These are phyloP conservation scores for Eutrigla gurnardus DNA, from an alignment of 2,797 vertebrate genomes.

Conservation along the genomic window DNA sequence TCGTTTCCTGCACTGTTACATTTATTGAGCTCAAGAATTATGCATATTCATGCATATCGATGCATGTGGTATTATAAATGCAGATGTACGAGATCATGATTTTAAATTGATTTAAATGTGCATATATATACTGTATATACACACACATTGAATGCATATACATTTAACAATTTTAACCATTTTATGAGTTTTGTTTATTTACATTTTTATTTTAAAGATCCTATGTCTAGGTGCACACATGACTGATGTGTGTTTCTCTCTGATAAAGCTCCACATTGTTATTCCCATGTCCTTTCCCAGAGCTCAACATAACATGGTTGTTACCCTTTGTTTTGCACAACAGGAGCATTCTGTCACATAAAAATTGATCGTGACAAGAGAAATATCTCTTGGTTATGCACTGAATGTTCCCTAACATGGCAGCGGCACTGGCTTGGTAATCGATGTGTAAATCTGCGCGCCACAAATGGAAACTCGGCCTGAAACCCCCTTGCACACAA, in stretches of 20 bases:
- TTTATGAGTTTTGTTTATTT: too few relatives aligned
- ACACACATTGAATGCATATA: too few relatives aligned
- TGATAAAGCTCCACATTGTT: conserved; percentile 21
- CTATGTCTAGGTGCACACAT: conserved; percentile 12
- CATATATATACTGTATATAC: too few relatives aligned
- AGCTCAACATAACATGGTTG: conserved; percentile 37
- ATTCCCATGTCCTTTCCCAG: conserved; percentile 24
- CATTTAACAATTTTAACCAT: too few relatives aligned
- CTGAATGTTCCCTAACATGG: conserved; percentile 44
- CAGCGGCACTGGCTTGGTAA: conserved; percentile 51
- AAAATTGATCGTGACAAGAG: conserved; percentile 66
- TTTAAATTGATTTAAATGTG: conserved; percentile 1
- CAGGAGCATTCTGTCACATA: conserved; percentile 49
- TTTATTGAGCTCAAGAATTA: conserved; percentile 54
- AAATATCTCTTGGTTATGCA: conserved; percentile 63
- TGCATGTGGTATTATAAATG: conserved; percentile 16
- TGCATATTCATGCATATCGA: conserved; percentile 29
- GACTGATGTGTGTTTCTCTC: conserved; percentile 41
- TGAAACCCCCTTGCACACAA: conserved; percentile 10
- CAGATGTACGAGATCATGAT: conserved; percentile 11
- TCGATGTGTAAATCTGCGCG: conserved; percentile 58
- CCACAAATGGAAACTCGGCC: conserved; percentile 32
- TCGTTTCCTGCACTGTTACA: conserved; percentile 48
- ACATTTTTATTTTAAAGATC: conserved; percentile 15
- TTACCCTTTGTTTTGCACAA: conserved; percentile 54